A percentile compares a stretch with the other conserved stretches of the same genome.
These are phyloP conservation scores for Xiphophorus birchmanni DNA, from an alignment of 2,797 vertebrate species.

Conservation along the genomic window DNA sequence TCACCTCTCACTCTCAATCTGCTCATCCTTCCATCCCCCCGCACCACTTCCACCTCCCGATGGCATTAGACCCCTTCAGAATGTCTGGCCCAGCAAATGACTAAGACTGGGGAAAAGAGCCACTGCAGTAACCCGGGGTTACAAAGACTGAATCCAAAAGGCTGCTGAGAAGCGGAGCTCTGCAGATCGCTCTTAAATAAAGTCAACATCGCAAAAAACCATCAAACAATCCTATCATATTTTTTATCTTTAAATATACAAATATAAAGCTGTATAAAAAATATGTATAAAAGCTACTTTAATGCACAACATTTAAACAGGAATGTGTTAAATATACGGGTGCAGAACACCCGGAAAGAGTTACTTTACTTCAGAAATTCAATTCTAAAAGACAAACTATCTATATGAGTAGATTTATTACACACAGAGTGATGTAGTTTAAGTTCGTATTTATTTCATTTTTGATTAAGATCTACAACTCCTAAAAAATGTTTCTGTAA, in stretches of 20 bases:
- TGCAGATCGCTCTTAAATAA: slow-evolving; percentile 43
- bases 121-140: slow-evolving; percentile 59
- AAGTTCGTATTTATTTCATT: not conserved
- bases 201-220: not conserved
- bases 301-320: not conserved
- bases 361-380: not conserved
- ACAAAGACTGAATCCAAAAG: slow-evolving; percentile 75
- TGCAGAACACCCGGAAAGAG: not conserved
- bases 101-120: slow-evolving; percentile 55
- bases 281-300: slow-evolving; percentile 14
- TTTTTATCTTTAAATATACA: not conserved
- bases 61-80: slow-evolving; percentile 74
- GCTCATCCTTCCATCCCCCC: slow-evolving; percentile 50
- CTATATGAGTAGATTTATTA: slow-evolving; percentile 7
- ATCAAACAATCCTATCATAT: slow-evolving; percentile 11
- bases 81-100: slow-evolving; percentile 65
- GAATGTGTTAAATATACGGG: not conserved
- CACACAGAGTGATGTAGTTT: slow-evolving; percentile 6
- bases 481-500: not conserved
- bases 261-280: not conserved
- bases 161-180: slow-evolving; percentile 57
- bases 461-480: not conserved
- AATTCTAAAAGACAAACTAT: not conserved
- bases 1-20: slow-evolving; percentile 73
- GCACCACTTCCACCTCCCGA: slow-evolving; percentile 57